Conservation (phyloP, 2,797 vertebrate genomes). For the Sebastes umbrosus region DNA sequence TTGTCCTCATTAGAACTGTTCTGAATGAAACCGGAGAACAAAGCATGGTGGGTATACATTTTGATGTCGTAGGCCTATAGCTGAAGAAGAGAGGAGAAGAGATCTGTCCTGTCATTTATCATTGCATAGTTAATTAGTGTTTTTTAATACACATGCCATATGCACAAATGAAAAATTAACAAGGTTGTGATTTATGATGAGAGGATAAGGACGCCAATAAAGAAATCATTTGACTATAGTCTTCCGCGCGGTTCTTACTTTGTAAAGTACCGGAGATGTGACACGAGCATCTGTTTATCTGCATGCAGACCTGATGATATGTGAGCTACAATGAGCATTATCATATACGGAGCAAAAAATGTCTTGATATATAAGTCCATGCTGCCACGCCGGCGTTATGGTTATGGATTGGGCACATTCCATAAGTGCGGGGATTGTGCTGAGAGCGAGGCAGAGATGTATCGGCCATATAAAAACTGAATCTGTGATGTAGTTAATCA, state of each 20-base stretch:
- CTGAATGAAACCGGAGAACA: constrained; percentile 87
- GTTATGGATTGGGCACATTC: constrained; percentile 79
- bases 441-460: constrained; percentile 75
- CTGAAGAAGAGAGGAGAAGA: constrained; percentile 26
- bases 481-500: constrained; percentile 75
- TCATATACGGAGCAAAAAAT: constrained; percentile 66
- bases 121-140: constrained; percentile 62
- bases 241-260: constrained; percentile 20
- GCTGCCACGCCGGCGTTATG: constrained; percentile 69
- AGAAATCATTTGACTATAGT: constrained; percentile 34
- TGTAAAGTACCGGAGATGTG: constrained; percentile 41
- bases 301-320: constrained; percentile 44
- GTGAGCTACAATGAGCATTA: constrained; percentile 68
- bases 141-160: constrained; percentile 61
- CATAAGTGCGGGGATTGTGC: constrained; percentile 65
- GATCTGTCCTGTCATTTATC: constrained; percentile 47
- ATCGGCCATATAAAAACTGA: constrained; percentile 73
- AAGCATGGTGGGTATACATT: constrained; percentile 78
- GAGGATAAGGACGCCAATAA: constrained; percentile 49
- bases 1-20: constrained; percentile 94
- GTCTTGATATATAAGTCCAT: constrained; percentile 59
- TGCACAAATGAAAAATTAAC: constrained; percentile 66
- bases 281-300: constrained; percentile 50
- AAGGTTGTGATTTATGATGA: constrained; percentile 57
- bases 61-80: constrained; percentile 77